Conservation (phyloP, 2,888 invertebrate species). For the Hartigia nigra region DNA sequence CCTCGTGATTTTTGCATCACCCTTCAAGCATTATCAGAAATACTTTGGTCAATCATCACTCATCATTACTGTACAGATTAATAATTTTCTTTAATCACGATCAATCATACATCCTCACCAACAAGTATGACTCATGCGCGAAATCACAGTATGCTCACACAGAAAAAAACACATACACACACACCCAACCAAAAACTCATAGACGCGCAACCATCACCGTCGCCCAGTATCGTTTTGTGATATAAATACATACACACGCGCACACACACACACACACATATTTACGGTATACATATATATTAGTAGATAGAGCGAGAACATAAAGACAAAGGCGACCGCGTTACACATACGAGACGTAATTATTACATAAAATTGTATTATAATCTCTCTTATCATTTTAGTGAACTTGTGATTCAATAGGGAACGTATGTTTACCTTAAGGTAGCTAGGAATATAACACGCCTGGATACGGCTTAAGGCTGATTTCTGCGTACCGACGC, state of each 20-base stretch:
- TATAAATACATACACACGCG: constrained; percentile 30
- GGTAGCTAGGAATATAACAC: constrained; percentile 5
- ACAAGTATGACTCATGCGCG: neutral
- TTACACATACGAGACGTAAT: neutral
- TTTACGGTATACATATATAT: neutral
- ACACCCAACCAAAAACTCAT: no score
- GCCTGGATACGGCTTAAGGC: constrained; percentile 49
- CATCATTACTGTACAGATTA: constrained; percentile 31
- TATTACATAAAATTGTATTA: neutral
- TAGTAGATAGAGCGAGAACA: neutral
- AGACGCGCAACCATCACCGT: constrained; percentile 13
- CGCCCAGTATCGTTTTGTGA: constrained; percentile 55
- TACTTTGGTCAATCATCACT: constrained; percentile 61
- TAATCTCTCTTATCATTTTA: constrained; percentile 30
- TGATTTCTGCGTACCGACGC: constrained; percentile 44
- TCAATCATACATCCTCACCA: neutral
- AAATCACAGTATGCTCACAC: neutral
- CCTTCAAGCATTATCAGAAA: constrained; percentile 30
- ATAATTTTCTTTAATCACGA: constrained; percentile 31
- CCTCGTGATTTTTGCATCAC: neutral
- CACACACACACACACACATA: constrained; percentile 10
- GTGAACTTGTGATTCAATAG: constrained; percentile 56
- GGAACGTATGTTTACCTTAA: constrained; percentile 45
- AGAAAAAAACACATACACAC: neutral
- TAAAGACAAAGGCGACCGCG: neutral